Base-by-base conservation (phyloP, 2,113 vertebrate species). In the Suncus etruscus region DNA sequence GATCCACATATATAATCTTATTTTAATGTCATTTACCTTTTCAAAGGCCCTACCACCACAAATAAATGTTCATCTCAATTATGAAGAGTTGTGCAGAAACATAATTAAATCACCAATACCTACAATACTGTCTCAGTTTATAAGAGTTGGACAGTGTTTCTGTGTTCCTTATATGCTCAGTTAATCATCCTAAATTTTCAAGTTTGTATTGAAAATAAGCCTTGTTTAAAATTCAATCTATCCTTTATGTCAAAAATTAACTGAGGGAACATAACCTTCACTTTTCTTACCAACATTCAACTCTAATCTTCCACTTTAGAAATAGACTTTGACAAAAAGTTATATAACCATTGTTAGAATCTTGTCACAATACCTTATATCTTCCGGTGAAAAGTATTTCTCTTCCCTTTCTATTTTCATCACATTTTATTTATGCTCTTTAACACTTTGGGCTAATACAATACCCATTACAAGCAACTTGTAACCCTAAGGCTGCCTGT, bases 311-410 rank as follows among this genome's bases (percentile, higher is more conserved):
- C 27, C 24, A 90, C 15, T 95, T 94, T 58, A 88, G 84, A 88
- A 92, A 66, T 77, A 22, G 8, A 50, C 91, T 95, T 91, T 90
- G 80, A 83, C 31, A 80, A 91, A 69, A 89, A 66, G 29, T 91
- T 92, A 47, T 29, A 24, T 83, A 93, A 83, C 7, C 14, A 11
- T 72, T 89, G 39, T 54, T 88, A 92, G 27, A 90, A 48, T 94
- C 87, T 63, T 84, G 87, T 79, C 73, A 72, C 27, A 83, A 11
- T 86, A 77, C 24, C 83, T 87, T 82, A 81, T 81, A n/a, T 61
- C 24, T 82, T 73, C 47, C 73, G 54, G 11, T 8, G 77, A 90
- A 86, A 84, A 89, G 25, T 29, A 79, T 77, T 75, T 88, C 48
- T 83, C 48, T 72, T 81, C 77, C 47, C 25, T 89, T 91, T 91